Conservation (phyloP, 1,140 invertebrate species). For the Hyles vespertilio region DNA sequence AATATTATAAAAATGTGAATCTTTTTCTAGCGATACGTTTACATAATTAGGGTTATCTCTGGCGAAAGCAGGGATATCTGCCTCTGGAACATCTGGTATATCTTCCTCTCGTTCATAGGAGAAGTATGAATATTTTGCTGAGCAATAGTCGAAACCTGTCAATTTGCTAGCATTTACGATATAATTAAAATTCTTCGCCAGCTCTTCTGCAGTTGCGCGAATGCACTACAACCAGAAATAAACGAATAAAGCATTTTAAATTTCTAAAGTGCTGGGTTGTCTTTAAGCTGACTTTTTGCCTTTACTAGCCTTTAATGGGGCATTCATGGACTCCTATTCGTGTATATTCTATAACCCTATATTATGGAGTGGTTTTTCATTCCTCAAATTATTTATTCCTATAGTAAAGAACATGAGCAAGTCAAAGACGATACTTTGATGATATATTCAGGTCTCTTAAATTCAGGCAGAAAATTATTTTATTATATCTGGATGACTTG, state of each 20-base stretch:
- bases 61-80: slow-evolving; percentile 44
- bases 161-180: slow-evolving; percentile 40
- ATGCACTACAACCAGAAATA: slow-evolving; percentile 77
- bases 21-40: slow-evolving; percentile 79
- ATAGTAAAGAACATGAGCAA: too few relatives aligned
- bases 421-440: too few relatives aligned
- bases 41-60: slow-evolving; percentile 66
- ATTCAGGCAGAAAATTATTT: too few relatives aligned
- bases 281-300: too few relatives aligned
- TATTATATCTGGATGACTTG: too few relatives aligned
- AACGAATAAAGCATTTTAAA: slow-evolving; percentile 1
- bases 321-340: too few relatives aligned
- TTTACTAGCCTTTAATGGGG: too few relatives aligned
- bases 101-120: slow-evolving; percentile 37
- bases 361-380: too few relatives aligned
- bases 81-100: slow-evolving; percentile 15
- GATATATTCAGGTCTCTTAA: too few relatives aligned
- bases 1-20: slow-evolving; percentile 91
- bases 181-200: slow-evolving; percentile 78
- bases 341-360: too few relatives aligned
- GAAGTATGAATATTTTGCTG: slow-evolving; percentile 81
- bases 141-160: slow-evolving; percentile 78
- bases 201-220: slow-evolving; percentile 80
- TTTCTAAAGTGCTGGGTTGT: neutral
- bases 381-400: too few relatives aligned